Evolutionary conservation across 2,113 vertebrate species (phyloP).

Genomic region (Electrona antarctica): DNA sequence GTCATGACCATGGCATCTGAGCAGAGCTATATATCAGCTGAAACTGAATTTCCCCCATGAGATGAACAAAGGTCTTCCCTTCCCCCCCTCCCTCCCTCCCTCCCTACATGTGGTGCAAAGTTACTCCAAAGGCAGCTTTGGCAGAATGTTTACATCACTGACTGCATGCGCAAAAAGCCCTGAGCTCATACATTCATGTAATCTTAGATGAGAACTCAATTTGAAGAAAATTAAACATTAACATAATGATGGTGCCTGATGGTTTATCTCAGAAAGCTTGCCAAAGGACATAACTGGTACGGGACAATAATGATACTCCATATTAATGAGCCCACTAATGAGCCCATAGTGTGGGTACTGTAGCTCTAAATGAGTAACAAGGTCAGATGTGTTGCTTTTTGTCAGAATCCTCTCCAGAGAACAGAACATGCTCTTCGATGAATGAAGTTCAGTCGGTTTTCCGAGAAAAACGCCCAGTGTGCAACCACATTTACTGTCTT

Average conservation of each 20-base stretch:
- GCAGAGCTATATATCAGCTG: too few relatives aligned
- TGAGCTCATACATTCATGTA: not conserved
- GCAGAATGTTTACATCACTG: not conserved
- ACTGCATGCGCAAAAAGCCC: not conserved
- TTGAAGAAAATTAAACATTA: conserved; percentile 6
- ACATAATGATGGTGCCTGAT: not conserved
- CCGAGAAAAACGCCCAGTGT: too few relatives aligned
- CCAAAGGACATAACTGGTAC: not conserved
- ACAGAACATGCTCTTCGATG: conserved; percentile 31
- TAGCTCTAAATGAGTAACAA: conserved; percentile 20
- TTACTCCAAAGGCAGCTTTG: conserved; percentile 11
- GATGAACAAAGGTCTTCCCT: too few relatives aligned
- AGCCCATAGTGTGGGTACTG: not conserved
- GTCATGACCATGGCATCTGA: too few relatives aligned
- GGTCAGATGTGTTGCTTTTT: not conserved
- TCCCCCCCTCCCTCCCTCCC: too few relatives aligned
- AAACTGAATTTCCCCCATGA: too few relatives aligned
- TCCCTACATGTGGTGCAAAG: conserved; percentile 8
- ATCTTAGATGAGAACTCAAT: not conserved
- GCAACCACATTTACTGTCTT: not conserved
- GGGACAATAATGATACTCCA: not conserved
- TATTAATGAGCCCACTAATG: not conserved
- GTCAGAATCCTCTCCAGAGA: conserved; percentile 1
- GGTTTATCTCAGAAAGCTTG: conserved; percentile 10
- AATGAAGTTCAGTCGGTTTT: not conserved